Base-by-base conservation (phyloP, 2,113 vertebrate genomes). In the Rhea americana region DNA sequence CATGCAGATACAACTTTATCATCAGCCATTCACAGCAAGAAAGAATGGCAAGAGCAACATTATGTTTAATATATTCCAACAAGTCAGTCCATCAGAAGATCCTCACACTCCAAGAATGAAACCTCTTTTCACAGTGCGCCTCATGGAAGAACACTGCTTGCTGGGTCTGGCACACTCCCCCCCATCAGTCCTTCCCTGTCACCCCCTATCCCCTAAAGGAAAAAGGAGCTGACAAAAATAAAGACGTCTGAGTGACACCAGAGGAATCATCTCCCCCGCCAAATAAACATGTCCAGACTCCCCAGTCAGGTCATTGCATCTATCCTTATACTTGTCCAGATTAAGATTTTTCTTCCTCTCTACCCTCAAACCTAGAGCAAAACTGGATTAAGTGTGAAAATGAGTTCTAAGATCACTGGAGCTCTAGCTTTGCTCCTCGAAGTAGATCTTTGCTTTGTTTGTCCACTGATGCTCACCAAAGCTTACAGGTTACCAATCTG, bases 401-500 rank as follows among this genome's bases (percentile, higher is more conserved):
- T 17, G 24, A 51, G 7, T 48, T 74, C 32, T 17, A 70, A 48
- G 50, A 18, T 2, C 5, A 16, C 4, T 41, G 24, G 28, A 65
- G 62, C 18, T 24, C 62, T 26, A 18, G 14, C 28, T 26, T 65
- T 28, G 26, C 39, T 43, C 62, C 39, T 43, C 11, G 63, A 32
- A 17, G 37, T 12, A 41, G 39, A 66, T 66, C 63, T 82, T 91
- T 66, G 9, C 21, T 88, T 37, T 88, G 17, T 6, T 37, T 22
- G 3, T 7, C 53, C 25, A 3, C 39, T 47, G n/a, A 7, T 37
- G 12, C 22, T 79, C 55, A 75, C 24, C 9, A 13, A 0, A 1
- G 11, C 2, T 80, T 53, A 48, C 1, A 3, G 35, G 35, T 35
- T 35, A 35, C 35, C 35, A 26, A 45, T 11, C 18, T 0, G 1